Base-by-base conservation (phyloP, 2,113 vertebrate species). In the Panthera tigris region DNA sequence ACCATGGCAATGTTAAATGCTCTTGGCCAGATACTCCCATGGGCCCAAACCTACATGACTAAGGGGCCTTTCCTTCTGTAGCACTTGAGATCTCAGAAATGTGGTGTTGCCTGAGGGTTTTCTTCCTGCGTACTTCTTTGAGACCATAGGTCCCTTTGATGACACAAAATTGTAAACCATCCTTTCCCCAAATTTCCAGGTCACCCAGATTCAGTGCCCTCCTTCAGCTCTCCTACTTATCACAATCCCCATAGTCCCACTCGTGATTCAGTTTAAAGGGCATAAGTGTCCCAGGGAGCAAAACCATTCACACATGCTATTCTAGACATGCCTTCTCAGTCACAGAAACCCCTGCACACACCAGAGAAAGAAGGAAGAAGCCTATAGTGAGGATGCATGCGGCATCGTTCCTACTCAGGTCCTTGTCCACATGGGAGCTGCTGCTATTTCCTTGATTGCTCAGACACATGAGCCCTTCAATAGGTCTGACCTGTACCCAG, bases 261-360 rank as follows among this genome's bases (percentile, higher is more conserved):
- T 23, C 14, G 3, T 13, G 21, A 33, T 57, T 45, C 15, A 21
- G 7, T 33, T 61, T 27, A 76, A 69, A 73, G 14, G n/a, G 41
- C 4, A 0, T 14, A 52, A 21, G 36, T 33, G 21, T 50, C 36
- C 4, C 1, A 2, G 39, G 78, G 16, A 45, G 12, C 16, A 55
- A 27, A 57, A 13, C 5, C 13, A 0, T 33, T 39, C 5, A 4
- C 29, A 73, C 0, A 11, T 3, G 10, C 19, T 25, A 0, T 0
- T 19, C 45, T 45, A 45, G 45, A 45, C 45, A 45, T 45, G n/a
- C 1, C 63, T 61, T 4, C 1, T 13, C 15, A 63, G 50, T 63
- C 2, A 6, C 12, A 25, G 21, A 41, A 2, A 29, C n/a, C 31
- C 52, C 45, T 21, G 15, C 21, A 27, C 19, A 41, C 7, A 41